These are phyloP conservation scores for Lepus oiostolus DNA, from an alignment of 2,797 vertebrate species.

Conservation along the genomic window DNA sequence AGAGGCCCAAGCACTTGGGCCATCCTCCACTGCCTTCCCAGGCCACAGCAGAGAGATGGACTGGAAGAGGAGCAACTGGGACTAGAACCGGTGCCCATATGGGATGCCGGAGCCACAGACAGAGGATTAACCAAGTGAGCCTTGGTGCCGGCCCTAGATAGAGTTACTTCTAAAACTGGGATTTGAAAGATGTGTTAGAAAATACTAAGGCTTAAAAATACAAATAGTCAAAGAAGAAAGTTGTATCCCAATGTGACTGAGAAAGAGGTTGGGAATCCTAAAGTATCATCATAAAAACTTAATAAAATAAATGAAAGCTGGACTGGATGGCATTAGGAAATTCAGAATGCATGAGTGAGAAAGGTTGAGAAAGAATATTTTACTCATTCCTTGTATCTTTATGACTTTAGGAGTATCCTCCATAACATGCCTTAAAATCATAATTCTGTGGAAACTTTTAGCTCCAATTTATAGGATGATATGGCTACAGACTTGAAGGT, in stretches of 20 bases:
- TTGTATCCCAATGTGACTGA: neutral
- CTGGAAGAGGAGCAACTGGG: too few relatives aligned
- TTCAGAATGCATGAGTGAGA: neutral
- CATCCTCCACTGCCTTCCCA: too few relatives aligned
- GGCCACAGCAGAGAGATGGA: too few relatives aligned
- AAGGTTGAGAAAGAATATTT: neutral
- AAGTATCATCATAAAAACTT: neutral
- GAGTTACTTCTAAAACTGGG: neutral
- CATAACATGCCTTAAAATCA: neutral
- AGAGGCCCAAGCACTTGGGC: too few relatives aligned
- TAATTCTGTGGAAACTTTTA: neutral
- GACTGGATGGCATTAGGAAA: neutral
- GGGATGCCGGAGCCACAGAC: too few relatives aligned
- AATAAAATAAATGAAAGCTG: neutral
- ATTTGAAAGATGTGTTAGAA: slow-evolving; percentile 30
- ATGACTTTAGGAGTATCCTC: neutral
- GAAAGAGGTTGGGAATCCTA: neutral
- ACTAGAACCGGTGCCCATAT: too few relatives aligned
- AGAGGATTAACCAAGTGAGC: too few relatives aligned
- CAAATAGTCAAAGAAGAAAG: neutral
- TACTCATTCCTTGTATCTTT: neutral
- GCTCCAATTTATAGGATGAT: neutral
- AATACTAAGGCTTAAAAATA: neutral
- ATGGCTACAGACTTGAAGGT: neutral
- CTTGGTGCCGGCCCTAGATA: too few relatives aligned